Conservation (phyloP, 2,113 vertebrate genomes). For the Nematolebias whitei region DNA sequence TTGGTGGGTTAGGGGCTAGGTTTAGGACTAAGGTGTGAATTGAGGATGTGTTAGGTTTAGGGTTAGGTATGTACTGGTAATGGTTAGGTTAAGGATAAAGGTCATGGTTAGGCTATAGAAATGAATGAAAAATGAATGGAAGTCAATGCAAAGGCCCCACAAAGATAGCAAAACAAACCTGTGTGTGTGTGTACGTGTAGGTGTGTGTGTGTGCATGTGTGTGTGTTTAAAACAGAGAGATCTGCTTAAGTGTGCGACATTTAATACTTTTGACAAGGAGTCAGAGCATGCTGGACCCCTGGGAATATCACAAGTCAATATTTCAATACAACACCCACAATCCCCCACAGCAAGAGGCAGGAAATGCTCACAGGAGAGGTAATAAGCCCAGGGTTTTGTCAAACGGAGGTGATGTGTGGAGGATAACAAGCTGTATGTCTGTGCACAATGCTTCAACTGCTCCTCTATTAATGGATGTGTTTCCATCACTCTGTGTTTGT, state of each 20-base stretch:
- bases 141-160: no score
- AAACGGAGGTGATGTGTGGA: constrained; percentile 41
- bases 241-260: constrained; percentile 52
- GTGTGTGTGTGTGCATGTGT: no score
- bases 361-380: constrained; percentile 53
- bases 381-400: constrained; percentile 48
- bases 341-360: constrained; percentile 48
- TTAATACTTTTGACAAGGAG: constrained; percentile 58
- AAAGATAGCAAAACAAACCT: no score
- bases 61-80: no score
- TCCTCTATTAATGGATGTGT: constrained; percentile 12
- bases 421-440: constrained; percentile 46
- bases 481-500: neutral
- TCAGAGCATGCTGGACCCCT: constrained; percentile 11
- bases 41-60: no score
- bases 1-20: no score
- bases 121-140: no score
- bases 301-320: constrained; percentile 60
- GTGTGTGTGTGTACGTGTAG: no score
- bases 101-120: no score
- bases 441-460: constrained; percentile 6
- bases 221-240: constrained; percentile 5
- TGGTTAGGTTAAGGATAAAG: no score
- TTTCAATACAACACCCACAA: constrained; percentile 70
- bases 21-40: no score